These are phyloP conservation scores for Loripinus fragilis DNA, from an alignment of 2,888 invertebrate genomes.

Conservation along the genomic window DNA sequence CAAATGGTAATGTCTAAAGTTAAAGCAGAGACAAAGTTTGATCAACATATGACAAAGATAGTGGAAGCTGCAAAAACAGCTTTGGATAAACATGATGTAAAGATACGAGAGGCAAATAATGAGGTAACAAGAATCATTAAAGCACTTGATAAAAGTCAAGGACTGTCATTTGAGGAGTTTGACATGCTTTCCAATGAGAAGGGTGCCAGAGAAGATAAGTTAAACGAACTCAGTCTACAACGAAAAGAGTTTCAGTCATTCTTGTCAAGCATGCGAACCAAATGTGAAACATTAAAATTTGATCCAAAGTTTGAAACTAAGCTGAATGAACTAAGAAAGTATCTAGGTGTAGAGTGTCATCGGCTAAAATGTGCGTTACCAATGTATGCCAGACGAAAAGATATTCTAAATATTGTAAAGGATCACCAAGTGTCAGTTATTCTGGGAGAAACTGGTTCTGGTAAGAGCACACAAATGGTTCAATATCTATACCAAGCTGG, in stretches of 20 bases:
- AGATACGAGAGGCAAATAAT: constrained; percentile 23
- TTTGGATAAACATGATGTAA: constrained; percentile 30
- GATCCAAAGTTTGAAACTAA: constrained; percentile 46
- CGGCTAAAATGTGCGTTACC: constrained; percentile 72
- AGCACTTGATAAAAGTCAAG: constrained; percentile 18
- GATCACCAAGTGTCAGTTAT: constrained; percentile 78
- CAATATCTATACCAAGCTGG: constrained; percentile 81
- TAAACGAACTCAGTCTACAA: constrained; percentile 66
- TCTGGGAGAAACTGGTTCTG: constrained; percentile 83
- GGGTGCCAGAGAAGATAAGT: constrained; percentile 59
- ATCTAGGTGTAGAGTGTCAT: constrained; percentile 70
- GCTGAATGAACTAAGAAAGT: constrained; percentile 46
- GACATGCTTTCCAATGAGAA: constrained; percentile 43
- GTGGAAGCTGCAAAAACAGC: constrained; percentile 25
- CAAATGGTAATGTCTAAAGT: not conserved
- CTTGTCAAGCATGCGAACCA: constrained; percentile 40
- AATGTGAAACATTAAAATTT: constrained; percentile 29
- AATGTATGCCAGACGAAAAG: constrained; percentile 75
- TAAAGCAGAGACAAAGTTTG: not conserved
- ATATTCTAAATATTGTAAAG: constrained; percentile 70
- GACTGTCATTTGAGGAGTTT: constrained; percentile 42
- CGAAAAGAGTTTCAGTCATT: constrained; percentile 62
- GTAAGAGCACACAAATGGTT: constrained; percentile 83
- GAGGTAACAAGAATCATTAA: constrained; percentile 13
- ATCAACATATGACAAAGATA: constrained; percentile 22